Conservation (phyloP, 2,797 vertebrate genomes). For the Bovichtus diacanthus region DNA sequence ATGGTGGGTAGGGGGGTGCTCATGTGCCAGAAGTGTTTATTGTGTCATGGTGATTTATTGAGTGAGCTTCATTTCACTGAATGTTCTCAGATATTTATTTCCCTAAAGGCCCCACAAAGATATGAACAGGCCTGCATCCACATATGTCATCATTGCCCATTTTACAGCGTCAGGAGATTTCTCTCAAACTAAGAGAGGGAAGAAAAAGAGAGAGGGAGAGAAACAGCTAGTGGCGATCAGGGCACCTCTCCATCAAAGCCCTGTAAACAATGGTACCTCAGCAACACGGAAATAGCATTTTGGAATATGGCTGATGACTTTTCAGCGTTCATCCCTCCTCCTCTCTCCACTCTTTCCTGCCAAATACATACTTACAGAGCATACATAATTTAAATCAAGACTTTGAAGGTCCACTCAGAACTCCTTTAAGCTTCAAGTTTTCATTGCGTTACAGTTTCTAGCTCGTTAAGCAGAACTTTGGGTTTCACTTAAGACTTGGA, state of each 20-base stretch:
- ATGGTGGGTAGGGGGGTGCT: constrained; percentile 85
- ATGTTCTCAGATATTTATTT: constrained; percentile 99
- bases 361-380: constrained; percentile 82
- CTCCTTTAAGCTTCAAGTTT: constrained; percentile 67
- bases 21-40: constrained; percentile 99
- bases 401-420: constrained; percentile 74
- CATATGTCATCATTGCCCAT: constrained; percentile 99
- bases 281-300: constrained; percentile 82
- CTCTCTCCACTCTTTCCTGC: constrained; percentile 67
- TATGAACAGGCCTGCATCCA: constrained; percentile 99
- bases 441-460: constrained; percentile 48
- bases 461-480: constrained; percentile 47
- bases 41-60: constrained; percentile 99
- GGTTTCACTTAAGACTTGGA: constrained; percentile 21
- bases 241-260: constrained; percentile 87
- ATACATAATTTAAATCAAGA: constrained; percentile 81
- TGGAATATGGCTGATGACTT: constrained; percentile 81
- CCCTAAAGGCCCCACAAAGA: constrained; percentile 99
- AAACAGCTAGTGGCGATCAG: constrained; percentile 87
- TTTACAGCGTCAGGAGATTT: constrained; percentile 99
- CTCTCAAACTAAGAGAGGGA: constrained; percentile 85
- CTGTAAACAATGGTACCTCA: constrained; percentile 86
- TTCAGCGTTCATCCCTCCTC: constrained; percentile 64
- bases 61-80: constrained; percentile 99
- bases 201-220: constrained; percentile 68